phyloP scores from a whole-genome alignment of 2,888 invertebrate genomes.

The Lasiommata megera region DNA sequence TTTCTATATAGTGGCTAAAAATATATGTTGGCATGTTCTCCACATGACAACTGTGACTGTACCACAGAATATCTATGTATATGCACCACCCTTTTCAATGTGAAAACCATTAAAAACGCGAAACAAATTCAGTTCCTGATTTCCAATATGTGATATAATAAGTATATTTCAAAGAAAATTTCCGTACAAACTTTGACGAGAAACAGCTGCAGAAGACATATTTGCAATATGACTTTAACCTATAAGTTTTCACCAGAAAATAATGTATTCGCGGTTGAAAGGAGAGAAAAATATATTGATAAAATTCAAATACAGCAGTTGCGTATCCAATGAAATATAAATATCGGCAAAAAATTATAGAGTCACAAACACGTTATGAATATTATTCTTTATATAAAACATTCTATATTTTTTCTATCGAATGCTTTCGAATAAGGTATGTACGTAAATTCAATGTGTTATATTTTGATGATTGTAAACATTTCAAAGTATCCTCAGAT shows the following conservation, averaged over 20 bases:
- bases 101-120: background rate
- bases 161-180: background rate
- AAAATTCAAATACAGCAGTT: background rate
- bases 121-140: background rate
- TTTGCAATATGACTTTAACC: conserved; percentile 9
- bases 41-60: too few relatives aligned
- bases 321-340: background rate
- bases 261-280: background rate
- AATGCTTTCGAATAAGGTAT: too few relatives aligned
- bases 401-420: background rate
- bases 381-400: background rate
- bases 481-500: too few relatives aligned
- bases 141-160: background rate
- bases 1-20: too few relatives aligned
- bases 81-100: too few relatives aligned
- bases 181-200: background rate
- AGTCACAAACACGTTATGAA: background rate
- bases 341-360: background rate
- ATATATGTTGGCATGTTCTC: too few relatives aligned
- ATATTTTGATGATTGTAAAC: too few relatives aligned
- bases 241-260: background rate
- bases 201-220: conserved; percentile 6
- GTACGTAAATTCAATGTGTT: too few relatives aligned
- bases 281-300: conserved; percentile 2
- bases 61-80: too few relatives aligned